Base-by-base conservation (phyloP, 1,140 invertebrate genomes). In the Conus ventricosus region DNA sequence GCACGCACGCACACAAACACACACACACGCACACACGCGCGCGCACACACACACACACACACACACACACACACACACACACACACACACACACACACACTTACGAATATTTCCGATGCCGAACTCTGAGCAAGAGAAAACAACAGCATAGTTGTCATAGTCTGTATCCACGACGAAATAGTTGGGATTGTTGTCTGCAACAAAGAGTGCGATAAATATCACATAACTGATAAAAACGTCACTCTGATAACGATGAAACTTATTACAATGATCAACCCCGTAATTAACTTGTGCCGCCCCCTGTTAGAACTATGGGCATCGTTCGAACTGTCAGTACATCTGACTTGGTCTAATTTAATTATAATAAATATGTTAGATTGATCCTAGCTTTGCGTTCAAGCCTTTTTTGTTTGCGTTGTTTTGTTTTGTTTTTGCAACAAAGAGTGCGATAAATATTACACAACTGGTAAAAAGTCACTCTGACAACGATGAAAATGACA, bases 101-200 rank as follows among this genome's bases (percentile, higher is more conserved):
- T 27, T 53, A 83, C 81, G 25, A 17, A 83, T 13, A 55, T 83
- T 83, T 23, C 51, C 51, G 23, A 57, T 54, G 51, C 81, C 81
- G 17, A 83, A 23, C 5, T 27, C 51, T 25, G 55, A 67, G 39
- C 84, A 85, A 71, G 84, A 85, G 84, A 71, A 85, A 67, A 85
- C 84, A 23, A 85, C 63, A 15, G 84, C 63, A 60, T 53, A 85
- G 67, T 67, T 85, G 51, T 54, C 53, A 60, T 85, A 85, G 39
- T 85, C 84, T 1, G 84, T 85, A 23, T 54, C 39, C 84, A 85
- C 63, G 27, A 85, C 84, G 20, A 67, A 54, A 27, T 85, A 85
- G 67, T 85, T 85, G 25, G 63, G 25, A n/a, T 75, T 75, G 5
- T 17, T 57, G 39, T 63, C 83, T 84, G 83, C 8, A 51, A 60